Conservation (phyloP, 1,140 invertebrate species). For the Portunus trituberculatus region DNA sequence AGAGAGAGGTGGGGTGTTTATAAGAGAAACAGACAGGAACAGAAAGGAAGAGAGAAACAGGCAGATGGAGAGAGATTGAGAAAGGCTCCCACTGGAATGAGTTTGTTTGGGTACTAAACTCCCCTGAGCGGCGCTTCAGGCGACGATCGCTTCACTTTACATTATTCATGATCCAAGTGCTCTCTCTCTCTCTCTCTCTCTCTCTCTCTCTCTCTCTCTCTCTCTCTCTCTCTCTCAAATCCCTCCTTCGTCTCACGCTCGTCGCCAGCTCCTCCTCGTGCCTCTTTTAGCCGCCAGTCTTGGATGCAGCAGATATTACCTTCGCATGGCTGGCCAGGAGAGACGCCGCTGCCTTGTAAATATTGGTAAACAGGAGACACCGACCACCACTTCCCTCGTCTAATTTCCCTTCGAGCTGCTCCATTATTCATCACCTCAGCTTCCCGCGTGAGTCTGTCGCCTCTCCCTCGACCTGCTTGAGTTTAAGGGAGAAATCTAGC, state of each 20-base stretch:
- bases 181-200: slow-evolving; percentile 20
- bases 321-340: not conserved
- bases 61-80: not conserved
- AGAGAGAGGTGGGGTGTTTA: too few species aligned
- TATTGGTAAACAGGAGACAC: slow-evolving; percentile 39
- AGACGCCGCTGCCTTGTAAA: not conserved
- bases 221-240: not conserved
- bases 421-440: slow-evolving; percentile 36
- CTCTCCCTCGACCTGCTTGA: not conserved
- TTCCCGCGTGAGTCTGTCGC: not conserved
- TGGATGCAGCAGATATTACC: not conserved
- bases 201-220: slow-evolving; percentile 20
- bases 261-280: not conserved
- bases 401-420: slow-evolving; percentile 35
- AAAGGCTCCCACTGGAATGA: slow-evolving; percentile 37
- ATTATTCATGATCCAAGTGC: slow-evolving; percentile 33
- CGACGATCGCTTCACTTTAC: slow-evolving; percentile 17
- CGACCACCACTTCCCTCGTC: slow-evolving; percentile 40
- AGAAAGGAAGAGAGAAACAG: slow-evolving; percentile 9
- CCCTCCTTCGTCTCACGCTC: not conserved
- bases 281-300: not conserved
- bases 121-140: not conserved
- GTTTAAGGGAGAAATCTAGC: not conserved
- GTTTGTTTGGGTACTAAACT: slow-evolving; percentile 44
- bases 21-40: not conserved